Conservation (phyloP, 2,888 invertebrate species). For the Matsumyia berberina region DNA sequence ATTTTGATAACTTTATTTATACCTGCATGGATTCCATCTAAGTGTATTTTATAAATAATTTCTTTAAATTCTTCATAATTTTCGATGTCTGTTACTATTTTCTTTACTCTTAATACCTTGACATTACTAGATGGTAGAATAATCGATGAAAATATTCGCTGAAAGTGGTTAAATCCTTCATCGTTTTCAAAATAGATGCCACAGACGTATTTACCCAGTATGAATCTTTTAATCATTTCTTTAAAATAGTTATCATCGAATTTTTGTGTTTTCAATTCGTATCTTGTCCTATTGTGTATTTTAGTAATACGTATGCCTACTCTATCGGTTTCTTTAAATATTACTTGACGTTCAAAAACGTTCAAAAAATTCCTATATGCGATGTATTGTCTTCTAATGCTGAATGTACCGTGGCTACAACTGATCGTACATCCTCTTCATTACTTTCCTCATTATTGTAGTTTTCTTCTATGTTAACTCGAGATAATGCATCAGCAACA, state of each 20-base stretch:
- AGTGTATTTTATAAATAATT: slow-evolving; percentile 2
- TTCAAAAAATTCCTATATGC: slow-evolving; percentile 28
- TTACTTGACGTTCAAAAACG: slow-evolving; percentile 12
- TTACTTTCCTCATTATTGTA: slow-evolving; percentile 19
- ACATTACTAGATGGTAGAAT: slow-evolving; percentile 14
- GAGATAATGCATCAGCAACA: slow-evolving; percentile 51
- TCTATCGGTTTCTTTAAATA: slow-evolving; percentile 31
- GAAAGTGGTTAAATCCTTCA: slow-evolving; percentile 19
- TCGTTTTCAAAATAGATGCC: slow-evolving; percentile 23
- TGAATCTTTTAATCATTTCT: slow-evolving; percentile 21
- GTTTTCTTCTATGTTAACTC: slow-evolving; percentile 24
- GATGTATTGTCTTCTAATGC: slow-evolving; percentile 27
- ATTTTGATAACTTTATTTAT: slow-evolving; percentile 12
- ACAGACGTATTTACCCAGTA: slow-evolving; percentile 11
- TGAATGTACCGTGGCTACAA: slow-evolving; percentile 38
- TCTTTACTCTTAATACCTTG: slow-evolving; percentile 1
- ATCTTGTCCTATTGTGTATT: slow-evolving; percentile 11
- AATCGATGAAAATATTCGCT: slow-evolving; percentile 14
- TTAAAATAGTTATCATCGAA: slow-evolving; percentile 21
- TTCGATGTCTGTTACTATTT: slow-evolving; percentile 8
- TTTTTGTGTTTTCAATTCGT: slow-evolving; percentile 14
- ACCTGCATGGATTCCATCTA: slow-evolving; percentile 11
- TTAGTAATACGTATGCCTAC: slow-evolving; percentile 16
- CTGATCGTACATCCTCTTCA: slow-evolving; percentile 20
- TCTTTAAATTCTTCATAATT: slow-evolving; percentile 2